Base-by-base conservation (phyloP, 2,113 vertebrate species). In the Sialia sialis region DNA sequence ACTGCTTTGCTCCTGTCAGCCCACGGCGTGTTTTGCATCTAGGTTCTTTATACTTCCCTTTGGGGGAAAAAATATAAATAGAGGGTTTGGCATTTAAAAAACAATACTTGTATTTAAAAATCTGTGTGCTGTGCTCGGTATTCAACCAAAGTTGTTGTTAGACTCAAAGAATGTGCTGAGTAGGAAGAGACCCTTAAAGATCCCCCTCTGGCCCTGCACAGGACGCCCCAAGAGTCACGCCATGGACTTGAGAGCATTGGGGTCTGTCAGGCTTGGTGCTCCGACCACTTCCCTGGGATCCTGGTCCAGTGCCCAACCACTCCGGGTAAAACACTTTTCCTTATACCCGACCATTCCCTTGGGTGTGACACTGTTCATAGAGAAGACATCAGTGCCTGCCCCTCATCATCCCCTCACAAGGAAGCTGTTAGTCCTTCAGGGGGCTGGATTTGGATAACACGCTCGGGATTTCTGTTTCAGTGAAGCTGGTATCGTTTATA, bases 11-110 rank as follows among this genome's bases (percentile, higher is more conserved):
- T 49, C 9, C 44, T 58, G 46, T 5, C 39, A 3, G 7, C 4
- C 1, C 38, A 32, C 2, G 5, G 9, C 1, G 0, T 9, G 22
- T 13, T 73, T 9, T 34, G 32, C 48, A 19, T 34, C 4, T 22
- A 10, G 4, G 17, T 58, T 84, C 29, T 62, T 52, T 15, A 44
- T 49, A 14, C 8, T 78, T 89, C 10, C 3, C 4, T 46, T 29
- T 67, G 3, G 5, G 16, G 5, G 0, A 4, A 27, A 27, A 13
- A 70, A 17, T 32, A 21, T 0, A 49, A 16, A 2, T 3, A 32
- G 6, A 62, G 13, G 5, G 10, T 54, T 62, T 36, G 6, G 3
- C 3, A 1, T 48, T 68, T 46, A 6, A 66, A 41, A 80, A 48
- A 5, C 5, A 7, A 17, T 5, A n/a, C 6, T 20, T 56, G 23